Evolutionary conservation across 2,113 vertebrate genomes (phyloP).

Genomic region (Origma solitaria): DNA sequence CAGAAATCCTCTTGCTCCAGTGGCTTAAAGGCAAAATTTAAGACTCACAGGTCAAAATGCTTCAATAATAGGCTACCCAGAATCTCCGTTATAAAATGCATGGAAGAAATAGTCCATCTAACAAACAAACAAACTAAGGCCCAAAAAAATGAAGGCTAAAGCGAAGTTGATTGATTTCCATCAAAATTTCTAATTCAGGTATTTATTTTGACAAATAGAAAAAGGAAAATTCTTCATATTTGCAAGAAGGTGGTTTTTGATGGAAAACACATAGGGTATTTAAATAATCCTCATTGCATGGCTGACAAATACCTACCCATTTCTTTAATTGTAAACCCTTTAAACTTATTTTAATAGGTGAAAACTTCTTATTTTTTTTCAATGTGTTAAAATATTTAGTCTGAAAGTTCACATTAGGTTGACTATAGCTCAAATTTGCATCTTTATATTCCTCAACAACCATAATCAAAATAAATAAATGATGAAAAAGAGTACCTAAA

Average conservation of each 20-base stretch:
- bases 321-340: neutral
- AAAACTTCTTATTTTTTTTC: neutral
- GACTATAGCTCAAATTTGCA: neutral
- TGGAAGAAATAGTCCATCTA: neutral
- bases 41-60: neutral
- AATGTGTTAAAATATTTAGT: neutral
- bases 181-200: neutral
- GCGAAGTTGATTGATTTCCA: neutral
- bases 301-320: neutral
- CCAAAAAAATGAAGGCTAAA: neutral
- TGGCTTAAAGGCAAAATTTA: neutral
- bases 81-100: neutral
- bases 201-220: neutral
- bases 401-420: neutral
- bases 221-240: neutral
- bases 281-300: neutral
- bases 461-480: neutral
- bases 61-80: neutral
- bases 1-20: neutral
- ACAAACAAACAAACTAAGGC: neutral
- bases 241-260: neutral
- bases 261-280: neutral
- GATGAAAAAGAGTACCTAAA: neutral
- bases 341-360: neutral
- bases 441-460: neutral